Base-by-base conservation (phyloP, 2,888 invertebrate species). In the Drosophila bunnanda region DNA sequence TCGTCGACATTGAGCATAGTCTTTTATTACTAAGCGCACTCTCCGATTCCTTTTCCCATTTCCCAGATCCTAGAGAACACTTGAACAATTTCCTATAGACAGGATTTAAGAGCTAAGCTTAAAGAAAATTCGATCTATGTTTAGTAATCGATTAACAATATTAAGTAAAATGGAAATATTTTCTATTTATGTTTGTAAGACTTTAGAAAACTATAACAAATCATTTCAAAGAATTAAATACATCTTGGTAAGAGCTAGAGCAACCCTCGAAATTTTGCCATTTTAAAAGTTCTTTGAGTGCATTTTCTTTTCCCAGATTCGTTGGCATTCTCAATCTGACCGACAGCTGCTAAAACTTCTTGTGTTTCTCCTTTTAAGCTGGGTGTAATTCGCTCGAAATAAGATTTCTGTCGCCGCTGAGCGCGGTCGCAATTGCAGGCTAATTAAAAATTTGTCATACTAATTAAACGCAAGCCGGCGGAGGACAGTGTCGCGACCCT, bases 361-460 rank as follows among this genome's bases (percentile, higher is more conserved):
- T 62, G 22, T 76, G 80, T 57, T 60, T 67, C 52, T 48, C 56
- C 62, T 50, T 69, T 75, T 72, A 77, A 22, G 44, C 38, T 59
- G 66, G 65, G 59, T 77, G 81, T 87, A 82, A 87, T 83, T 79
- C 78, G 67, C 75, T 69, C 38, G 67, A 75, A 83, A 85, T 85
- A 78, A 88, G 82, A 83, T 85, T 88, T 76, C 67, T 76, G 76
- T 64, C 68, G 67, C 59, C 79, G 70, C 71, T 75, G 50, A 50
- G 50, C 20, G 50, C 50, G 75, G 84, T 79, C 76, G 69, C 85
- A 79, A 80, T 83, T 85, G 78, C 69, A 76, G 76, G 82, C 79
- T 85, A 85, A 85, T 85, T 88, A 85, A 85, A 85, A 85, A 86
- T 86, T 85, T 85, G 85, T 81, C 89, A 83, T 88, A 86, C 89